Conservation (phyloP, 2,888 invertebrate species). For the Psylliodes chrysocephalus region DNA sequence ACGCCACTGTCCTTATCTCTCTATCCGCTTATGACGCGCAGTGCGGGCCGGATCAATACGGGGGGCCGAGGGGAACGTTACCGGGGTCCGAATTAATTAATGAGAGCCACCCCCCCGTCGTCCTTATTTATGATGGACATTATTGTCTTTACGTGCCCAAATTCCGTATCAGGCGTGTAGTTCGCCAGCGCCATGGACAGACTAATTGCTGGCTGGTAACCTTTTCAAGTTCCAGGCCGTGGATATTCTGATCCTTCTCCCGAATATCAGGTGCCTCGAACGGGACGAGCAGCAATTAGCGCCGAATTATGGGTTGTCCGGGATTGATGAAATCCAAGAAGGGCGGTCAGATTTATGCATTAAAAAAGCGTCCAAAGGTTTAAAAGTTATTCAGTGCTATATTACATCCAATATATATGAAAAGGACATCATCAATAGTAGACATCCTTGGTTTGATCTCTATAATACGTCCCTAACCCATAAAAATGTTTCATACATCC, state of each 20-base stretch:
- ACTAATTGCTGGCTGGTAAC: slow-evolving; percentile 26
- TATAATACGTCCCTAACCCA: too few species aligned
- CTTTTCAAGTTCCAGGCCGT: slow-evolving; percentile 23
- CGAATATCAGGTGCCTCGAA: slow-evolving; percentile 19
- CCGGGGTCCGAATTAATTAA: slow-evolving; percentile 40
- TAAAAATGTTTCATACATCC: too few species aligned
- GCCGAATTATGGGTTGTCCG: too few species aligned
- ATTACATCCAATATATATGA: too few species aligned
- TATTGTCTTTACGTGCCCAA: slow-evolving; percentile 47
- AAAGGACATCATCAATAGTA: too few species aligned
- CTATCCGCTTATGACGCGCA: slow-evolving; percentile 28
- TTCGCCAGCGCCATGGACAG: slow-evolving; percentile 27
- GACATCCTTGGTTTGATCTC: too few species aligned
- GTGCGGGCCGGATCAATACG: slow-evolving; percentile 37
- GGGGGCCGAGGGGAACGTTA: slow-evolving; percentile 33
- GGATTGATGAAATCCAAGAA: too few species aligned
- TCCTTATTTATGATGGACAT: slow-evolving; percentile 49
- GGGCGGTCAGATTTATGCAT: too few species aligned
- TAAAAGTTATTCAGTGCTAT: too few species aligned
- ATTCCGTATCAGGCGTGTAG: slow-evolving; percentile 43
- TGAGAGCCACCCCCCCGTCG: slow-evolving; percentile 46
- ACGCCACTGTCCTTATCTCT: slow-evolving; percentile 29
- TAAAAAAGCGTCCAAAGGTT: too few species aligned
- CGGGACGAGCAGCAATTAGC: too few species aligned
- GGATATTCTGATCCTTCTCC: slow-evolving; percentile 26